Evolutionary conservation across 2,888 invertebrate species (phyloP).

Genomic region (Drymonia ruficornis): DNA sequence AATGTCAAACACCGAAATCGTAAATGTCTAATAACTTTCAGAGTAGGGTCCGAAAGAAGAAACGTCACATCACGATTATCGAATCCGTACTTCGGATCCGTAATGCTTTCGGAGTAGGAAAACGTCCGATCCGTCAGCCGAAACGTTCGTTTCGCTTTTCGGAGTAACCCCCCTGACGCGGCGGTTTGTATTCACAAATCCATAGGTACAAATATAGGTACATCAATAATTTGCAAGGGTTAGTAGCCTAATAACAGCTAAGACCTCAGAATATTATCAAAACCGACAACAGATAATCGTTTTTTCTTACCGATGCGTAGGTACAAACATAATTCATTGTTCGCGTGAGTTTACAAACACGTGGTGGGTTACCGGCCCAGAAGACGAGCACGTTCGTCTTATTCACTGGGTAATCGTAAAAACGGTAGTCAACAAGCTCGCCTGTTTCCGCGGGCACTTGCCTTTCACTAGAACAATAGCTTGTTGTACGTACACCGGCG

Average conservation of each 20-base stretch:
- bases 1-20: no score
- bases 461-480: conserved; percentile 60
- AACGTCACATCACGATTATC: no score
- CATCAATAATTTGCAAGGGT: no score
- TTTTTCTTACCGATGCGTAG: conserved; percentile 2
- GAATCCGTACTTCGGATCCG: no score
- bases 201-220: no score
- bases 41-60: no score
- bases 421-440: conserved; percentile 46
- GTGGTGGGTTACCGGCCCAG: conserved; percentile 16
- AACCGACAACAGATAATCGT: conserved; percentile 2
- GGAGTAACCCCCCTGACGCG: no score
- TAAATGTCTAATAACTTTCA: no score
- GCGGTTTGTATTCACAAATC: no score
- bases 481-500: conserved; percentile 46
- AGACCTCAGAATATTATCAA: not conserved
- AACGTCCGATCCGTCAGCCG: no score
- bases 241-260: not conserved
- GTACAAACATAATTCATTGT: conserved; percentile 20
- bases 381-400: conserved; percentile 36
- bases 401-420: conserved; percentile 47
- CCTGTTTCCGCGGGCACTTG: conserved; percentile 42
- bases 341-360: conserved; percentile 44
- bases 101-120: no score
- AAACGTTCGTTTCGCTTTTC: no score